phyloP scores from a whole-genome alignment of 1,140 invertebrate species.

The Ceratina japonica region DNA sequence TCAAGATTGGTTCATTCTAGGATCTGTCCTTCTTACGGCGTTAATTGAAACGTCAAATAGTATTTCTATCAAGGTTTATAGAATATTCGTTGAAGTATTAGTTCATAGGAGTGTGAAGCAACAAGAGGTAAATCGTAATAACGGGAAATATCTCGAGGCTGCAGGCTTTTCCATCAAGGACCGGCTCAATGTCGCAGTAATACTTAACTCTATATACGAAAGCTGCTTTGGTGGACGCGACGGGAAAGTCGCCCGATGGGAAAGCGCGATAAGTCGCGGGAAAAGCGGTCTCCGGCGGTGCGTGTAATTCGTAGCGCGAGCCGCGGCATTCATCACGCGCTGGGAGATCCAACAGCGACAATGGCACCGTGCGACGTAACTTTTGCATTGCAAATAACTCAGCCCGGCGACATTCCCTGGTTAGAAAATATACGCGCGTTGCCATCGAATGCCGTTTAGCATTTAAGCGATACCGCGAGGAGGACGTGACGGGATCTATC shows the following conservation, averaged over 20 bases:
- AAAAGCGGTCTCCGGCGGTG: conserved; percentile 7
- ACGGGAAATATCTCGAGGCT: too few species aligned
- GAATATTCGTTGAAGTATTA: too few species aligned
- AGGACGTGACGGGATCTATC: conserved; percentile 52
- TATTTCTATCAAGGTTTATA: too few species aligned
- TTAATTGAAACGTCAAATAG: too few species aligned
- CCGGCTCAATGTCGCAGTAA: too few species aligned
- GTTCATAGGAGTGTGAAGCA: too few species aligned
- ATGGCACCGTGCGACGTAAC: conserved; percentile 46
- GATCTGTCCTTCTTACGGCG: too few species aligned
- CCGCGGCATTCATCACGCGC: conserved; percentile 36
- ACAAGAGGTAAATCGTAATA: too few species aligned
- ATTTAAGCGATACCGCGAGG: conserved; percentile 49
- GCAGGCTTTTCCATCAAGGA: too few species aligned
- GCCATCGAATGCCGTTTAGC: conserved; percentile 58
- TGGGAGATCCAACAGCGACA: conserved; percentile 48
- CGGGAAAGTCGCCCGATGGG: background rate
- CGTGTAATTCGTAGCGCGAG: conserved; percentile 9
- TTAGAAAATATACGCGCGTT: conserved; percentile 40
- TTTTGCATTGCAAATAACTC: conserved; percentile 60
- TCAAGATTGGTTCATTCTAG: too few species aligned
- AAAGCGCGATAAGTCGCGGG: conserved; percentile 29
- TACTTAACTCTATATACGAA: background rate
- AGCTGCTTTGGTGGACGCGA: background rate
- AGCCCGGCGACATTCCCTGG: background rate